Evolutionary conservation across 2,888 invertebrate genomes (phyloP).

Genomic region (Eugnorisma glareosa): DNA sequence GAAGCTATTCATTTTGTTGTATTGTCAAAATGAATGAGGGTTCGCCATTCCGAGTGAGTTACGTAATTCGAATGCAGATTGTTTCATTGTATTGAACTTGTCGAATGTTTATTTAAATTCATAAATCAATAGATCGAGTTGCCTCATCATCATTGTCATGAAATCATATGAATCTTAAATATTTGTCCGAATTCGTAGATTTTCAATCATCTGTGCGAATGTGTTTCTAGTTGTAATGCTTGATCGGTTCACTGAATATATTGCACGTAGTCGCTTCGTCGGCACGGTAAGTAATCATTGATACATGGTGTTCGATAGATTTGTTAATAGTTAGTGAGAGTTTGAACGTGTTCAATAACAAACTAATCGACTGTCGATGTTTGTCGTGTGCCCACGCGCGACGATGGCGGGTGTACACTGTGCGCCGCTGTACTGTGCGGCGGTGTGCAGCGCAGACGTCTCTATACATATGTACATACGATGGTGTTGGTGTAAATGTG

Average conservation of each 20-base stretch:
- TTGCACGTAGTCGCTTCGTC: constrained; percentile 72
- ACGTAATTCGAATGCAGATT: constrained; percentile 21
- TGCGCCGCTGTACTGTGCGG: neutral
- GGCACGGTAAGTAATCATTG: constrained; percentile 64
- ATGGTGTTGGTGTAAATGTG: constrained; percentile 75
- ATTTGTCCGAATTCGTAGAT: constrained; percentile 14
- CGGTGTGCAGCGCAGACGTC: constrained; percentile 15
- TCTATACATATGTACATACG: constrained; percentile 65
- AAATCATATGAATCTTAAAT: constrained; percentile 12
- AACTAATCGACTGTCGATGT: constrained; percentile 68
- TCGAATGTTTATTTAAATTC: constrained; percentile 41
- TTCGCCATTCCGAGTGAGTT: constrained; percentile 22
- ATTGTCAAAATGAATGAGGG: neutral
- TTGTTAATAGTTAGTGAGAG: constrained; percentile 29
- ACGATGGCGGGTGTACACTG: constrained; percentile 1
- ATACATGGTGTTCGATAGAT: constrained; percentile 47
- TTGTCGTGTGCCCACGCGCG: constrained; percentile 23
- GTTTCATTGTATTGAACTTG: constrained; percentile 6
- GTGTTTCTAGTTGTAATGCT: constrained; percentile 50
- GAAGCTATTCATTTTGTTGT: neutral
- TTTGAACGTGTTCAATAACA: constrained; percentile 63
- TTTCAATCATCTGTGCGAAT: constrained; percentile 13
- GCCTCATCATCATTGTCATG: constrained; percentile 16
- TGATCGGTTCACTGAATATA: constrained; percentile 74
- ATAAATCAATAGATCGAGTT: constrained; percentile 8